Evolutionary conservation across 2,797 vertebrate species (phyloP), one percentile per base, ranked within the genome.

Genomic region (Ctenochaetus hawaiiensis): DNA sequence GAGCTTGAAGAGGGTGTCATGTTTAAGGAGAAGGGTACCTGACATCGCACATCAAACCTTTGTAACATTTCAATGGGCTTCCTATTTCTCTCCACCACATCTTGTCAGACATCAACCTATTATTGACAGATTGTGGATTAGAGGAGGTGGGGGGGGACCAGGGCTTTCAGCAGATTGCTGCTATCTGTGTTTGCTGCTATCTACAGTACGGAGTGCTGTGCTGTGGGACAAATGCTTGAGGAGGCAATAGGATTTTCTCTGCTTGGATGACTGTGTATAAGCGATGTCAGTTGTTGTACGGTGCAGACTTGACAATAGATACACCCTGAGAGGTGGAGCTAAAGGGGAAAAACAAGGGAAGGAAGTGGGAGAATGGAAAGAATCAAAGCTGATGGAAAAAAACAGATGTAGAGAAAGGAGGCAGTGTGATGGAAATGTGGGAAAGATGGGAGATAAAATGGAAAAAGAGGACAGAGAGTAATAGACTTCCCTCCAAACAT

Each of bases 121-220:
- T 91, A 91, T 92, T 91, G 93, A 93, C 91, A 92, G 81, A 91
- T 89, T 81, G 84, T 81, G 92, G 91, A 93, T 93, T 90, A 91
- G 76, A 82, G 30, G 74, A 77, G 75, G 81, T 77, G 71, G 67
- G 53, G 67, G 72, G 81, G 78, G n/a, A 49, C 63, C 53, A 5
- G 71, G 74, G 78, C 67, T 86, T 87, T 85, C 72, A 77, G 67
- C 78, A 86, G 89, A 86, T 91, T 89, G 86, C 83, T 72, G 68
- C 87, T 88, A 90, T 93, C 91, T 85, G 71, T 88, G 82, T 83
- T 87, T 78, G 82, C 84, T 66, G 74, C 81, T 90, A 89, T 90
- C 86, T 86, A 78, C 80, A 60, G 74, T 56, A 65, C 9, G 52
- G 66, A 81, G 76, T 6, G 61, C 82, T 81, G 76, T 6, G 61